phyloP scores from a whole-genome alignment of 1,140 invertebrate genomes.

The Phortica variegata region DNA sequence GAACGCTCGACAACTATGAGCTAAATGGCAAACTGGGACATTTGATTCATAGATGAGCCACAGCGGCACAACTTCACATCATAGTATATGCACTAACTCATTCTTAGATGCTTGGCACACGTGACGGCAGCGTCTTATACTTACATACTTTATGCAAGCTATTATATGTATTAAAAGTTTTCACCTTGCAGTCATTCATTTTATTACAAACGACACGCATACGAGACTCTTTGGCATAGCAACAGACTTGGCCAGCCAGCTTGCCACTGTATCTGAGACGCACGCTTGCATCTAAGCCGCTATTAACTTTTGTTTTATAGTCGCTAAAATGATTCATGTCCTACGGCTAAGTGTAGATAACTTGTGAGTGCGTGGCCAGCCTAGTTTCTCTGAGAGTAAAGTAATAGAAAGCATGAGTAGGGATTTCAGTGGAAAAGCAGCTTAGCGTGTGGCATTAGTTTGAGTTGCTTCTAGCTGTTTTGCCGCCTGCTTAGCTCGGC shows the following conservation, averaged over 20 bases:
- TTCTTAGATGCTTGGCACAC: too few relatives aligned
- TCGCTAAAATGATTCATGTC: conserved; percentile 37
- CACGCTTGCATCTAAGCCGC: conserved; percentile 14
- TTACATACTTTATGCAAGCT: conserved; percentile 38
- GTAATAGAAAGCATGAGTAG: background rate
- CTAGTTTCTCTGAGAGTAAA: background rate
- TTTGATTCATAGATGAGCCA: conserved; percentile 48
- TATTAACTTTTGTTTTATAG: conserved; percentile 49
- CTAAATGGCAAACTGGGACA: conserved; percentile 53
- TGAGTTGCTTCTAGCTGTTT: conserved; percentile 17
- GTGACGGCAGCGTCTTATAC: conserved; percentile 12
- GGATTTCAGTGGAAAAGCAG: background rate
- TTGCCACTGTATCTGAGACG: too few relatives aligned
- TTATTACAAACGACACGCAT: conserved; percentile 43
- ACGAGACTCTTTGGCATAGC: too few relatives aligned
- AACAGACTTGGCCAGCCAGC: too few relatives aligned
- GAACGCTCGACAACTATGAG: conserved; percentile 22
- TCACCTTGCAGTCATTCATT: conserved; percentile 41
- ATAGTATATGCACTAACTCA: too few relatives aligned
- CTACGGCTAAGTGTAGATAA: background rate
- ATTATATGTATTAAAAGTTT: conserved; percentile 55
- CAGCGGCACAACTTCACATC: too few relatives aligned
- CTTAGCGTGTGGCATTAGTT: conserved; percentile 19
- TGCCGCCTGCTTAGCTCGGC: conserved; percentile 2
- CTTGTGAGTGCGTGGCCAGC: background rate